Evolutionary conservation across 2,797 vertebrate genomes (phyloP), one percentile per base, ranked within the genome.

Genomic region (Scyliorhinus canicula): DNA sequence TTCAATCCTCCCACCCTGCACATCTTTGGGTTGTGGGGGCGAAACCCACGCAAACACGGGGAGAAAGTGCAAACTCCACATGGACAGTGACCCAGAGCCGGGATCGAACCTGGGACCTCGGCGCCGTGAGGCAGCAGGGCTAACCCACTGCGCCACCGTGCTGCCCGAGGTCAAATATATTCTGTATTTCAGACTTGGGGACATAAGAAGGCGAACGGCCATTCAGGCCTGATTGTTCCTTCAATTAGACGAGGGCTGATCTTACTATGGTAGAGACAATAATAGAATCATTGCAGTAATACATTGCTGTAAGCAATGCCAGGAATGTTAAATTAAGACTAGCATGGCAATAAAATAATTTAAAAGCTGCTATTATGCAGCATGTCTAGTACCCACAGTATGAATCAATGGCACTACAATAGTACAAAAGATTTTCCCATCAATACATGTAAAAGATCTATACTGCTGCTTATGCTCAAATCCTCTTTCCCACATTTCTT

Each of bases 151-250:
- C n/a, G n/a, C n/a, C n/a, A n/a, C n/a, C n/a, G n/a, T n/a, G n/a
- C n/a, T n/a, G n/a, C n/a, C n/a, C n/a, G 31, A n/a, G 31, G 86
- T 60, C 16, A 90, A 91, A 91, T 63, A 57, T n/a, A 90, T 90
- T 21, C 88, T 21, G 55, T 63, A 60, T 63, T 91, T 57, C 88
- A 91, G 55, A 21, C 16, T 40, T 91, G 21, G 55, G 35, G 60
- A 60, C 4, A 16, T n/a, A 16, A 31, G 35, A 90, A n/a, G 31
- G 40, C 57, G 24, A 74, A 5, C 19, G 6, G 57, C 35, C 21
- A 40, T 91, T 40, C 57, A 19, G 85, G 12, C n/a, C 55, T 63
- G 88, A 16, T 90, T 14, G 19, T 9, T 19, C 12, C 24, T 63
- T 63, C n/a, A 40, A 63, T 63, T 90, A 90, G 86, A 40, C 63